These are phyloP conservation scores for Osmerus mordax DNA, from an alignment of 2,113 vertebrate species.

Conservation along the genomic window DNA sequence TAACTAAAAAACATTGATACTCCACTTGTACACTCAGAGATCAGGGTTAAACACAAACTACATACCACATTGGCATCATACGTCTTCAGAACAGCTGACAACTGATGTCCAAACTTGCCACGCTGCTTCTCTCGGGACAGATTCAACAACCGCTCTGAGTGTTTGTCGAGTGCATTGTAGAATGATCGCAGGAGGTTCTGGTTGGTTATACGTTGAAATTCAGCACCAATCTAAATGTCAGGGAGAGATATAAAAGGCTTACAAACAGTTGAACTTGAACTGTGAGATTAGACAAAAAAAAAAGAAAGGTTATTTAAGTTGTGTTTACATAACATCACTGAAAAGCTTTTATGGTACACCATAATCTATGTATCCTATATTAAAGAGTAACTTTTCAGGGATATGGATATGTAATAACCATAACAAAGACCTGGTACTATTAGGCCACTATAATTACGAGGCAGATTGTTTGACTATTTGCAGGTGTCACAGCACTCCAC, in stretches of 20 bases:
- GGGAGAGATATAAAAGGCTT: no score
- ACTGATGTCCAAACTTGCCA: not conserved
- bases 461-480: no score
- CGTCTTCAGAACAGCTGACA: not conserved
- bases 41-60: not conserved
- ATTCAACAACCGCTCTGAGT: not conserved
- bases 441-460: no score
- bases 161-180: not conserved
- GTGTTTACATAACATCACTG: not conserved
- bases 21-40: not conserved
- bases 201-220: not conserved
- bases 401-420: no score
- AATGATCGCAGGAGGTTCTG: not conserved
- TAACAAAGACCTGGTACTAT: no score
- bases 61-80: slow-evolving; percentile 2
- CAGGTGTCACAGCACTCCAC: not conserved
- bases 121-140: no score
- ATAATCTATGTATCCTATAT: not conserved
- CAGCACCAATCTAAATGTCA: not conserved
- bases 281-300: no score
- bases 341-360: not conserved
- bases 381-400: no score
- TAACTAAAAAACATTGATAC: not conserved
- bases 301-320: not conserved
- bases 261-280: no score